Conservation (phyloP, 2,113 vertebrate genomes). For the Chiloscyllium plagiosum region DNA sequence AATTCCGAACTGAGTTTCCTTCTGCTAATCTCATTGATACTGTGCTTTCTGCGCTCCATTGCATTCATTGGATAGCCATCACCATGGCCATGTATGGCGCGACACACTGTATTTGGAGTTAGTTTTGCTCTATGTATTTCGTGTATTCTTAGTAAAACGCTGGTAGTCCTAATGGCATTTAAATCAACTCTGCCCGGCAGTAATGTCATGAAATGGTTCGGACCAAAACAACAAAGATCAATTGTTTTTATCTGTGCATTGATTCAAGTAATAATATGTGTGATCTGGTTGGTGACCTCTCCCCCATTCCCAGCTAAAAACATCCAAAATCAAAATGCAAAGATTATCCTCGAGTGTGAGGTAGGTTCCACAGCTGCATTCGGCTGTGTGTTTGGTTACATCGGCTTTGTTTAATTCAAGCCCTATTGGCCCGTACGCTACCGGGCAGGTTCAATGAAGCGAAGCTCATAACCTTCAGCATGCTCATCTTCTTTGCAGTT, state of each 20-base stretch:
- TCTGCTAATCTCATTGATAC: neutral
- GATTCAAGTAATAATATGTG: slow-evolving; percentile 2
- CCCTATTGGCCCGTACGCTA: neutral
- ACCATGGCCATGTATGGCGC: neutral
- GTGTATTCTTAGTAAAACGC: slow-evolving; percentile 16
- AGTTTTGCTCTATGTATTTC: slow-evolving; percentile 18
- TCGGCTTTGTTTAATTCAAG: slow-evolving; percentile 8
- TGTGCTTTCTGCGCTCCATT: slow-evolving; percentile 19
- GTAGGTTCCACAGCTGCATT: neutral
- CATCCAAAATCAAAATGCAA: neutral
- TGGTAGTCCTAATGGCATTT: slow-evolving; percentile 23
- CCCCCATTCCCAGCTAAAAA: slow-evolving; percentile 4
- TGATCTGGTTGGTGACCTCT: neutral
- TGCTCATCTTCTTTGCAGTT: slow-evolving; percentile 21
- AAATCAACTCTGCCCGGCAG: neutral
- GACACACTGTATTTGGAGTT: slow-evolving; percentile 7
- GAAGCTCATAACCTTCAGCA: slow-evolving; percentile 9
- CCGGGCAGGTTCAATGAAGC: slow-evolving; percentile 21
- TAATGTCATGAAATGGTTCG: slow-evolving; percentile 20
- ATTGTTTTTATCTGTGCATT: neutral
- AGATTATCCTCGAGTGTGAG: neutral
- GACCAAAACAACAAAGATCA: neutral
- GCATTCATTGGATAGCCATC: slow-evolving; percentile 12
- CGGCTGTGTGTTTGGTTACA: neutral
- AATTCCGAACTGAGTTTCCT: neutral